Percentiles rank a stretch among this genome's conserved stretches.
Evolutionary conservation across 2,888 invertebrate species (phyloP).

Genomic region (Lasioglossum lativentre): DNA sequence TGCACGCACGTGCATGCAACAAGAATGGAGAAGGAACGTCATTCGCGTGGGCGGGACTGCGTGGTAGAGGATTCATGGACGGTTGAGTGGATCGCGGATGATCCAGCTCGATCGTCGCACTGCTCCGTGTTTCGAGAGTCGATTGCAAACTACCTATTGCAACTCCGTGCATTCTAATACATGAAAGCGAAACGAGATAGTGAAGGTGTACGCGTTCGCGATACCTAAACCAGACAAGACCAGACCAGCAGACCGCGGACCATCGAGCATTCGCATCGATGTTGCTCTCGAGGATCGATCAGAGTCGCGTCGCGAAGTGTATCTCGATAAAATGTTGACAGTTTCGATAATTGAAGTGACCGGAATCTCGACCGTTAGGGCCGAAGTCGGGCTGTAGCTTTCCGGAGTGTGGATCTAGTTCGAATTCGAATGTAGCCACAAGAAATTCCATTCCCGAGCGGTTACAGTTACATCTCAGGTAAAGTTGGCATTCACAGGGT

Average conservation of each 20-base stretch:
- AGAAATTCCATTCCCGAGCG: not conserved
- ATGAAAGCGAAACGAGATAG: slow-evolving; percentile 37
- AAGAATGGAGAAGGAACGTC: slow-evolving; percentile 42
- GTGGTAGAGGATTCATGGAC: slow-evolving; percentile 49
- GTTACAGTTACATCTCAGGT: slow-evolving; percentile 5
- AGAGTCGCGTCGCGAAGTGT: slow-evolving; percentile 1
- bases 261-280: slow-evolving; percentile 39
- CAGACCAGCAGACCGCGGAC: slow-evolving; percentile 34
- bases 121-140: slow-evolving; percentile 19
- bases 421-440: not conserved
- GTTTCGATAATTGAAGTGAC: slow-evolving; percentile 18
- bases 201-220: slow-evolving; percentile 30
- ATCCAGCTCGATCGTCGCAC: slow-evolving; percentile 47
- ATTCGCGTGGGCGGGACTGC: slow-evolving; percentile 55
- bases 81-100: slow-evolving; percentile 38
- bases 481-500: not conserved
- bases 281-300: slow-evolving; percentile 26
- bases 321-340: slow-evolving; percentile 14
- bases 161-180: slow-evolving; percentile 20
- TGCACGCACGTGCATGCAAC: slow-evolving; percentile 36
- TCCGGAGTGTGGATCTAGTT: slow-evolving; percentile 11
- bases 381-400: not conserved
- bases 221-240: slow-evolving; percentile 2
- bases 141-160: slow-evolving; percentile 34
- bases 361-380: not conserved